Percentiles rank a stretch among this genome's conserved stretches.
Conservation (phyloP, 2,888 invertebrate species). For the Dinocampus coccinellae region DNA sequence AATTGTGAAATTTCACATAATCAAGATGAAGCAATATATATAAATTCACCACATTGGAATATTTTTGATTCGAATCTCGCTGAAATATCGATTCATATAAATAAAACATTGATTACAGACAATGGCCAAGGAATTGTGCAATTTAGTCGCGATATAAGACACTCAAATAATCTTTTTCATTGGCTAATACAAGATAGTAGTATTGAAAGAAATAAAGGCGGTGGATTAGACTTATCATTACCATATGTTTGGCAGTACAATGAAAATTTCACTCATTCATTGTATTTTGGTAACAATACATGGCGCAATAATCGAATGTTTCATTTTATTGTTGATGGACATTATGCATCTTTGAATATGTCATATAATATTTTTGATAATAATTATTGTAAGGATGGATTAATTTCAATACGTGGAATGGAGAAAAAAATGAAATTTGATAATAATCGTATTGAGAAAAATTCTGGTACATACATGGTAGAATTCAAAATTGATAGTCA, state of each 20-base stretch:
- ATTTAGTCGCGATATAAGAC: conserved; percentile 91
- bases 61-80: conserved; percentile 88
- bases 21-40: conserved; percentile 82
- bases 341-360: conserved; percentile 91
- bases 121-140: conserved; percentile 92
- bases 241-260: conserved; percentile 97
- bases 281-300: conserved; percentile 88
- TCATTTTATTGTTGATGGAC: conserved; percentile 88
- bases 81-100: conserved; percentile 91
- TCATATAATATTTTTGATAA: conserved; percentile 86
- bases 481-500: conserved; percentile 92
- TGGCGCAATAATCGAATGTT: conserved; percentile 91
- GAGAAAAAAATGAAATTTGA: conserved; percentile 93
- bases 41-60: conserved; percentile 90
- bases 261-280: conserved; percentile 93
- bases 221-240: conserved; percentile 89
- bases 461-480: conserved; percentile 86
- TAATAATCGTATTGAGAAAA: conserved; percentile 83
- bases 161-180: conserved; percentile 97
- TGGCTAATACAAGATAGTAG: conserved; percentile 90
- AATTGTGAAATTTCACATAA: conserved; percentile 87
- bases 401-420: conserved; percentile 91
- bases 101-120: conserved; percentile 85
- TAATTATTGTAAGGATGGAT: conserved; percentile 85
- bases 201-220: conserved; percentile 85